A percentile compares a stretch with the other conserved stretches of the same genome.
phyloP scores from a whole-genome alignment of 2,888 invertebrate species.

The Cyclophora albipunctata region DNA sequence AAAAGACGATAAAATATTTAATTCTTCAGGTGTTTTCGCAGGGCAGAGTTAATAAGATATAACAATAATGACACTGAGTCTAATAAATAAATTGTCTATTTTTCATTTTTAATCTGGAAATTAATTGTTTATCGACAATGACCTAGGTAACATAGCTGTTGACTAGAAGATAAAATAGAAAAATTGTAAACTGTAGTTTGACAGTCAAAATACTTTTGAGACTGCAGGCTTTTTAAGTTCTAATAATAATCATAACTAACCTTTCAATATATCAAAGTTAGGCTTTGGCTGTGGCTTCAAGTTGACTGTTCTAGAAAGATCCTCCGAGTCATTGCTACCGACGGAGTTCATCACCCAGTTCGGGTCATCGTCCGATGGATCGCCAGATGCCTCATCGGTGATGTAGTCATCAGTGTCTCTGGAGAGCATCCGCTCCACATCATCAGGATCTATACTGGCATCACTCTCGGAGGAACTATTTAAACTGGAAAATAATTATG shows the following conservation, averaged over 20 bases:
- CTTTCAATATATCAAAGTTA: slow-evolving; percentile 78
- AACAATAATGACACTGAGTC: too few relatives aligned
- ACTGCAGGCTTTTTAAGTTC: too few relatives aligned
- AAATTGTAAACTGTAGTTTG: too few relatives aligned
- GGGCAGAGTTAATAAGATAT: too few relatives aligned
- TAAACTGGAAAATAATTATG: slow-evolving; percentile 3
- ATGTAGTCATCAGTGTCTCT: slow-evolving; percentile 31
- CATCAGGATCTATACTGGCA: slow-evolving; percentile 32
- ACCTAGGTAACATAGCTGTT: too few relatives aligned
- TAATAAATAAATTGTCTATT: too few relatives aligned
- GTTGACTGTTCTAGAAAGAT: too few relatives aligned
- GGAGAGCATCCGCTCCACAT: slow-evolving; percentile 27
- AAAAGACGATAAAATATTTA: slow-evolving; percentile 13
- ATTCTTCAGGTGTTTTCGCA: slow-evolving; percentile 2
- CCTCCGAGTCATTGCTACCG: slow-evolving; percentile 13
- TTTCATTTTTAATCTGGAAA: too few relatives aligned
- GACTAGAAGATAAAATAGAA: too few relatives aligned
- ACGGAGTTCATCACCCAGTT: slow-evolving; percentile 22
- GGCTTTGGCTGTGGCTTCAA: slow-evolving; percentile 79
- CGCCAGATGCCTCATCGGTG: too few relatives aligned
- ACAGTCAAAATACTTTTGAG: too few relatives aligned
- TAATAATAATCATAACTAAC: slow-evolving; percentile 21
- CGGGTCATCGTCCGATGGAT: slow-evolving; percentile 36
- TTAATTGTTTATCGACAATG: too few relatives aligned
- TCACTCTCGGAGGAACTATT: slow-evolving; percentile 27